A percentile compares a stretch with the other conserved stretches of the same genome.
Conservation (phyloP, 2,113 vertebrate species). For the Erythrocercus mccallii region DNA sequence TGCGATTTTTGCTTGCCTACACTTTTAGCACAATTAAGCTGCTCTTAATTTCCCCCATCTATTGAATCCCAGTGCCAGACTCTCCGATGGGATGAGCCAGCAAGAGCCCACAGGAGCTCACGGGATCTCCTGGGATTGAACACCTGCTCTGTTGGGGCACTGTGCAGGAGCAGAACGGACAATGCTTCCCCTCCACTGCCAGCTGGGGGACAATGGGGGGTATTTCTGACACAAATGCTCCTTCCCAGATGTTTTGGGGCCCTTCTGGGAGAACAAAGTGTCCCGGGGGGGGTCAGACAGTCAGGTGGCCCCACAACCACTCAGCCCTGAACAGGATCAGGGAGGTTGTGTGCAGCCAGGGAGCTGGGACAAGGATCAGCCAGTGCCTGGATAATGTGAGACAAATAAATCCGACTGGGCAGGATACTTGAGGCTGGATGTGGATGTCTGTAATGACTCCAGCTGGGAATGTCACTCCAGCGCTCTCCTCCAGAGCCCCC, state of each 20-base stretch:
- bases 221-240: fast-evolving
- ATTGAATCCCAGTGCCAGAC: not conserved
- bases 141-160: not conserved
- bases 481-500: not conserved
- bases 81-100: not conserved
- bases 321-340: not conserved
- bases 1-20: not conserved
- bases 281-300: not conserved
- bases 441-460: not conserved
- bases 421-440: not conserved
- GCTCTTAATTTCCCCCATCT: not conserved
- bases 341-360: not conserved
- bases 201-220: not conserved
- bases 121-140: not conserved
- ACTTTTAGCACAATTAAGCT: not conserved
- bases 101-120: not conserved
- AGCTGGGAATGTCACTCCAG: not conserved
- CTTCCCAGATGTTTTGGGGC: not conserved
- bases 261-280: not conserved
- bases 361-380: not conserved
- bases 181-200: not conserved
- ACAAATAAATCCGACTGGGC: not conserved
- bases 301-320: not conserved
- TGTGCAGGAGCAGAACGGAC: not conserved
- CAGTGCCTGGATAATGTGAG: not conserved